Percentiles rank a stretch among this genome's conserved stretches.
These are phyloP conservation scores for Orchestia grillus DNA, from an alignment of 1,140 invertebrate genomes.

Conservation along the genomic window DNA sequence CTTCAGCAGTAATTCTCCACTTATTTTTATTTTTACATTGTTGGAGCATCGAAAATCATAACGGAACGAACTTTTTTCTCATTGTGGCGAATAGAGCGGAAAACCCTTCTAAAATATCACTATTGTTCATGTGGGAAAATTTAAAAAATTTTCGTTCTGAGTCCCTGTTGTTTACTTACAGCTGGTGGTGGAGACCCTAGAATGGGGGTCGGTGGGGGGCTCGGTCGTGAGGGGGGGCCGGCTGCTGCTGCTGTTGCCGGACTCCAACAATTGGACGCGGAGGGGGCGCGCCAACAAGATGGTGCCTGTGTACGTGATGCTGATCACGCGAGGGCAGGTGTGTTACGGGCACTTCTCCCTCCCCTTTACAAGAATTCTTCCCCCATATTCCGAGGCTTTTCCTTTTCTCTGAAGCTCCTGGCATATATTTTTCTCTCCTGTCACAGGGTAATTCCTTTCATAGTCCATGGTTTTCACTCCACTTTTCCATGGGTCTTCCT, in stretches of 20 bases:
- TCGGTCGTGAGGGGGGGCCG: conserved; percentile 89
- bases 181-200: conserved; percentile 91
- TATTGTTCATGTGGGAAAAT: background rate
- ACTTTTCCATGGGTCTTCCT: no score
- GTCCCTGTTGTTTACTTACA: conserved; percentile 69
- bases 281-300: conserved; percentile 89
- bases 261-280: conserved; percentile 87
- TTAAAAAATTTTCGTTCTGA: background rate
- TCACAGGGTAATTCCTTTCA: no score
- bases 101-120: background rate
- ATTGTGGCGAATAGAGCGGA: background rate
- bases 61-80: background rate
- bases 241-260: conserved; percentile 86
- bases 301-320: conserved; percentile 85
- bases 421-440: no score
- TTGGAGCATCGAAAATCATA: no score
- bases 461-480: no score
- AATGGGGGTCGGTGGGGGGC: conserved; percentile 90
- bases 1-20: background rate
- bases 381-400: no score
- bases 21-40: background rate
- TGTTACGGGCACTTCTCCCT: background rate
- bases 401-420: no score
- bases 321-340: conserved; percentile 78
- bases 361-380: no score